Base-by-base conservation (phyloP, 2,797 vertebrate genomes). In the Dallia pectoralis region DNA sequence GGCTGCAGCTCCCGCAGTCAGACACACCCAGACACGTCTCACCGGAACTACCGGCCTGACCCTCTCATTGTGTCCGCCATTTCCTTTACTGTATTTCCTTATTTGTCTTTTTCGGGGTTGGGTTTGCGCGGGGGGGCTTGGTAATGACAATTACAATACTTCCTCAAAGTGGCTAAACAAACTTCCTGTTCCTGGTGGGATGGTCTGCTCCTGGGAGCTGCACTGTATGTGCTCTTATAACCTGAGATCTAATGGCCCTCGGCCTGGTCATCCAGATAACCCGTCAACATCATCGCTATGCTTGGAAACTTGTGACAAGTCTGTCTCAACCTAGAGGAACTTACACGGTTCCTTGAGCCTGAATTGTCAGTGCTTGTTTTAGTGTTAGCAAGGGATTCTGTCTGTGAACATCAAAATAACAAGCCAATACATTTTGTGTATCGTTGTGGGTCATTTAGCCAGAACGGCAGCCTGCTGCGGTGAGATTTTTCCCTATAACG, bases 91-190 rank as follows among this genome's bases (percentile, higher is more conserved):
- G 40, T 68, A 29, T 49, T 18, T 48, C 2, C 4, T 49, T 64
- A 18, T 33, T 27, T 68, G 11, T 68, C 1, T n/a, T n/a, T 15
- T 44, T 2, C 18, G 14, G 25, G 18, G 8, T 56, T 44, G 40
- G 40, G n/a, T n/a, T 12, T 44, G 40, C 14, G 40, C 6, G 40
- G 65, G 40, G 36, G n/a, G n/a, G 40, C n/a, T n/a, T 44, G 59
- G 40, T 44, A 44, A 12, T 6, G 40, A 14, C 69, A 76, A 77
- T 79, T 79, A 76, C 74, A 75, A 69, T 77, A 79, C 82, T 84
- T 85, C 81, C 79, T 79, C 70, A 74, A 73, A 83, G 84, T 77
- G 76, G 77, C 72, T 73, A 36, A 48, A 77, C 80, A 83, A 59
- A 59, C 53, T 59, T 87, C 84, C 81, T 84, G 83, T 81, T 81